phyloP scores from a whole-genome alignment of 2,888 invertebrate species.

The Drosophila ustulata region DNA sequence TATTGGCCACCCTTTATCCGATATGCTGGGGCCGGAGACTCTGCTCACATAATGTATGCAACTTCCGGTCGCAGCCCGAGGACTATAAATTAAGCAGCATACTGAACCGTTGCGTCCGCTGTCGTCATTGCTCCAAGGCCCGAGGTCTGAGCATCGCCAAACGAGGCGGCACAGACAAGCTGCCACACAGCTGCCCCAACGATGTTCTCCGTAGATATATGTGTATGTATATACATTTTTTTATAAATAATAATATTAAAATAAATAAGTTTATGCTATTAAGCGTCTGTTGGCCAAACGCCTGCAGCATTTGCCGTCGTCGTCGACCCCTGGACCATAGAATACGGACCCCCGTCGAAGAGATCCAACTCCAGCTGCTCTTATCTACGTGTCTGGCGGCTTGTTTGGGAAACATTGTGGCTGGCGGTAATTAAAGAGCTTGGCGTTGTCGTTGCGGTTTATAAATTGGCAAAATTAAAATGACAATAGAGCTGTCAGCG shows the following conservation, averaged over 20 bases:
- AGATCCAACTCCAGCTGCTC: conserved; percentile 28
- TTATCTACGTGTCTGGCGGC: conserved; percentile 66
- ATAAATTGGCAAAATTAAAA: conserved; percentile 74
- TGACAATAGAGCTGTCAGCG: conserved; percentile 77
- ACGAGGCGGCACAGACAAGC: conserved; percentile 10
- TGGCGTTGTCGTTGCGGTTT: conserved; percentile 60
- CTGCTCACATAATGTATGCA: conserved; percentile 68
- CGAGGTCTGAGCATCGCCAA: conserved; percentile 35
- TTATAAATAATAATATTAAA: conserved; percentile 75
- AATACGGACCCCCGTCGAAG: not conserved
- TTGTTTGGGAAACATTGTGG: conserved; percentile 57
- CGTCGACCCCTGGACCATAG: conserved; percentile 22
- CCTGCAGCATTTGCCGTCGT: conserved; percentile 61
- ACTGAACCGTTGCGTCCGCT: conserved; percentile 50
- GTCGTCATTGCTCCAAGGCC: conserved; percentile 50
- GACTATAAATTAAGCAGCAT: conserved; percentile 68
- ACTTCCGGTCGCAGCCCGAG: conserved; percentile 69
- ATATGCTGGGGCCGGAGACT: conserved; percentile 34
- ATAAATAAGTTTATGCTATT: conserved; percentile 75
- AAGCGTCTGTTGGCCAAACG: conserved; percentile 62
- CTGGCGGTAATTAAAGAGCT: conserved; percentile 71
- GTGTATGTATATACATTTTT: conserved; percentile 23
- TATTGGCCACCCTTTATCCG: conserved; percentile 56
- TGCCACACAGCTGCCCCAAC: conserved; percentile 11
- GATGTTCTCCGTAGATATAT: conserved; percentile 40